phyloP scores from a whole-genome alignment of 2,113 vertebrate species.

The Chaetops frenatus region DNA sequence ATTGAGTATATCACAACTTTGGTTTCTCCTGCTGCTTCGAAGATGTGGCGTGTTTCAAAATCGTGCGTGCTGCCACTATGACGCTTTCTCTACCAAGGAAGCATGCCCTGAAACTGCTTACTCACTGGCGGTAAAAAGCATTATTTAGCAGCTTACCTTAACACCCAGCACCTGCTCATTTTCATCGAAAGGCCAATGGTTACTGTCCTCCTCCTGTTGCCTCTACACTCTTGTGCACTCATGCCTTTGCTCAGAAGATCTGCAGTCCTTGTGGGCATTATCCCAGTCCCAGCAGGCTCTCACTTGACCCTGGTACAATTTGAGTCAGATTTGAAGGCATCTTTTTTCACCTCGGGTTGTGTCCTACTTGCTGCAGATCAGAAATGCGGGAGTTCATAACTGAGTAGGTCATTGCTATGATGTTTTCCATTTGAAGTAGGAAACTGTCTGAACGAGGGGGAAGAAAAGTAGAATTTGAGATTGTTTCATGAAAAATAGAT shows the following conservation, averaged over 20 bases:
- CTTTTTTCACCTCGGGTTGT: not conserved
- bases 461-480: not conserved
- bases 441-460: not conserved
- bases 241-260: not conserved
- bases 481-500: conserved; percentile 6
- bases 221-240: not conserved
- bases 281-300: not conserved
- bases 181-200: not conserved
- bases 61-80: not conserved
- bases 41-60: not conserved
- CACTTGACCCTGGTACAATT: not conserved
- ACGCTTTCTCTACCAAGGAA: not conserved
- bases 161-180: not conserved
- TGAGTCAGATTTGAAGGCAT: not conserved
- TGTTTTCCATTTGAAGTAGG: not conserved
- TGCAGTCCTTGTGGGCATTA: not conserved
- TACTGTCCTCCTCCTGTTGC: not conserved
- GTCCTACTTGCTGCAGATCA: not conserved
- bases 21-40: not conserved
- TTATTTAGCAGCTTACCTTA: not conserved
- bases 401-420: not conserved
- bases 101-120: not conserved
- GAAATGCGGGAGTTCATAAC: not conserved
- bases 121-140: not conserved
- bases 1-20: not conserved